Conservation (phyloP, 1,140 invertebrate species). For the Zaprionus lachaisei region DNA sequence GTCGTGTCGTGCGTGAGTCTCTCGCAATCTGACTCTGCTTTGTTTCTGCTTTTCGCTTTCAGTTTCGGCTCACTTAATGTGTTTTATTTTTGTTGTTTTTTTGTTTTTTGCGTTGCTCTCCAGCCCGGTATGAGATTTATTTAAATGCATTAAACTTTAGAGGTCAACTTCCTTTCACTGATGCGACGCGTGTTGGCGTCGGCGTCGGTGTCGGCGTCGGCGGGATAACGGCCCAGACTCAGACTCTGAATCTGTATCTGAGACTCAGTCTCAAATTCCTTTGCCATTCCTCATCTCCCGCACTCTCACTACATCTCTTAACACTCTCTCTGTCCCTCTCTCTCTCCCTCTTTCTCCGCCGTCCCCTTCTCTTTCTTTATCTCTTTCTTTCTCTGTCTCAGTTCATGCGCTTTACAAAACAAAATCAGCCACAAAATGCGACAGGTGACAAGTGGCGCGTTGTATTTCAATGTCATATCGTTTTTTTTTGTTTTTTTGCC, state of each 20-base stretch:
- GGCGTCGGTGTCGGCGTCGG: conserved; percentile 15
- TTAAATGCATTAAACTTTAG: conserved; percentile 83
- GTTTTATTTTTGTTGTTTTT: conserved; percentile 26
- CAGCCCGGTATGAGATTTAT: conserved; percentile 66
- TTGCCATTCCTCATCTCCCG: conserved; percentile 7
- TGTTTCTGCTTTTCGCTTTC: conserved; percentile 66
- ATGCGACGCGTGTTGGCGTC: conserved; percentile 56
- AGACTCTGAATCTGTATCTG: conserved; percentile 8
- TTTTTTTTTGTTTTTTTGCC: conserved; percentile 37
- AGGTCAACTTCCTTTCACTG: conserved; percentile 82
- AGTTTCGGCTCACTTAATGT: conserved; percentile 73
- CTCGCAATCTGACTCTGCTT: conserved; percentile 7
- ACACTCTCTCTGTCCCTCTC: not conserved
- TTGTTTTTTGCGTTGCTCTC: not conserved
- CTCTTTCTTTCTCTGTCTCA: conserved; percentile 13
- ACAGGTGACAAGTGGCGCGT: conserved; percentile 76
- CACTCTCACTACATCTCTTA: not conserved
- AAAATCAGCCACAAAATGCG: conserved; percentile 76
- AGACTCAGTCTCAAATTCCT: conserved; percentile 40
- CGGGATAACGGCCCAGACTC: conserved; percentile 53
- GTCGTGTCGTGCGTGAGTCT: conserved; percentile 34
- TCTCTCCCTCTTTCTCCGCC: conserved; percentile 1
- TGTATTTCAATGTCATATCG: conserved; percentile 74
- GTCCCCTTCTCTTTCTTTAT: not conserved
- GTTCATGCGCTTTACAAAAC: conserved; percentile 42